These are phyloP conservation scores for Magallana gigas DNA, from an alignment of 1,140 invertebrate genomes.

Conservation along the genomic window DNA sequence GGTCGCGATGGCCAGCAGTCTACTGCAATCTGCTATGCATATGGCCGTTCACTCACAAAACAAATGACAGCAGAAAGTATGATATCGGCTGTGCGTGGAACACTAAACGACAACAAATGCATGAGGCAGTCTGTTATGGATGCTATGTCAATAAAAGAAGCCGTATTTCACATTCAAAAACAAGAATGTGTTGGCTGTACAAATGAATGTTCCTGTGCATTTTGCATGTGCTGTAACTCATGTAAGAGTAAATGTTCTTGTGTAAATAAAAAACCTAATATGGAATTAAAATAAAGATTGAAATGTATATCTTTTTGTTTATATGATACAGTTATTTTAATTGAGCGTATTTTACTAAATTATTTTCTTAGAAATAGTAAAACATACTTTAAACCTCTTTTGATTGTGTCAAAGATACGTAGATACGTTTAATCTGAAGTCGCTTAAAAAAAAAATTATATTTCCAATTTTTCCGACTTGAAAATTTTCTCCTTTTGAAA, in stretches of 20 bases:
- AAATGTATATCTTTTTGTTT: too few relatives aligned
- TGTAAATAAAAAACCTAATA: too few relatives aligned
- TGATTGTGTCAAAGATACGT: too few relatives aligned
- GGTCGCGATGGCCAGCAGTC: constrained; percentile 22
- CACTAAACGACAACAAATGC: background rate
- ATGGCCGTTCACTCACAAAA: background rate
- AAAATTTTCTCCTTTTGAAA: too few relatives aligned
- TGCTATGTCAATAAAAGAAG: background rate
- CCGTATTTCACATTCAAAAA: background rate
- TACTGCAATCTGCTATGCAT: background rate
- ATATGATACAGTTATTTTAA: too few relatives aligned
- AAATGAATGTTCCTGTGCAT: background rate
- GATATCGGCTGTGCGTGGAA: background rate
- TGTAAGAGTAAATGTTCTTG: background rate
- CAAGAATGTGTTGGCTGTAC: background rate
- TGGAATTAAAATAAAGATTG: too few relatives aligned
- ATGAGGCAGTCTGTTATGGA: background rate
- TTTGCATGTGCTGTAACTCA: background rate
- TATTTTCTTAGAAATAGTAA: too few relatives aligned
- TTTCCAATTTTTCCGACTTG: too few relatives aligned
- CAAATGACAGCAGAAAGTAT: background rate
- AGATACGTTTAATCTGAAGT: too few relatives aligned
- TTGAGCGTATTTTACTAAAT: too few relatives aligned
- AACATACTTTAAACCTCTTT: too few relatives aligned
- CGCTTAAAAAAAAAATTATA: too few relatives aligned